Conservation (phyloP, 2,797 vertebrate species). For the Glossophaga mutica region DNA sequence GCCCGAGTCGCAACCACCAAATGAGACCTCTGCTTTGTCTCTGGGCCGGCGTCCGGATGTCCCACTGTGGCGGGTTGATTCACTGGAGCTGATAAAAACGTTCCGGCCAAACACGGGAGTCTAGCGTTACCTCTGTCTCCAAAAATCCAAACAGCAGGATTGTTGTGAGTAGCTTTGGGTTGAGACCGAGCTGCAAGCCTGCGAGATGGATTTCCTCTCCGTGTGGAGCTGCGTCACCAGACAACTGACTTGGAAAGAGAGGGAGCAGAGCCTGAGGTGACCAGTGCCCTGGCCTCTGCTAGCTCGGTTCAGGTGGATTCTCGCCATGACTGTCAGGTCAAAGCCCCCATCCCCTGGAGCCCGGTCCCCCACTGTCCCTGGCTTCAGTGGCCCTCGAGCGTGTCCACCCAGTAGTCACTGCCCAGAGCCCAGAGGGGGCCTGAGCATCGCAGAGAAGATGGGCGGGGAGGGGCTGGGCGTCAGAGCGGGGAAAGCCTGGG, state of each 20-base stretch:
- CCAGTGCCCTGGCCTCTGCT: neutral
- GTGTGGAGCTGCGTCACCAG: neutral
- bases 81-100: constrained; percentile 64
- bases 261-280: neutral
- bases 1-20: constrained; percentile 68
- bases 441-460: neutral
- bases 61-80: constrained; percentile 76
- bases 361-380: neutral
- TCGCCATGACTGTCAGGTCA: neutral
- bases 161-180: constrained; percentile 57
- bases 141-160: constrained; percentile 42
- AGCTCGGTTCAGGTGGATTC: neutral
- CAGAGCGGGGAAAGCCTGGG: neutral
- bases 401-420: neutral
- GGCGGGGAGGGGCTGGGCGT: neutral
- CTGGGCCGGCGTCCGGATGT: constrained; percentile 68
- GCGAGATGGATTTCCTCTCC: constrained; percentile 36
- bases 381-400: neutral
- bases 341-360: neutral
- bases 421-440: neutral
- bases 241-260: neutral
- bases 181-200: neutral
- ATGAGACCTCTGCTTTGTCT: constrained; percentile 82
- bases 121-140: constrained; percentile 61
- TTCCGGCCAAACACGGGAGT: constrained; percentile 49